Percentiles rank a stretch among this genome's conserved stretches.
phyloP scores from a whole-genome alignment of 2,888 invertebrate genomes.

The Calephelis perditalis region DNA sequence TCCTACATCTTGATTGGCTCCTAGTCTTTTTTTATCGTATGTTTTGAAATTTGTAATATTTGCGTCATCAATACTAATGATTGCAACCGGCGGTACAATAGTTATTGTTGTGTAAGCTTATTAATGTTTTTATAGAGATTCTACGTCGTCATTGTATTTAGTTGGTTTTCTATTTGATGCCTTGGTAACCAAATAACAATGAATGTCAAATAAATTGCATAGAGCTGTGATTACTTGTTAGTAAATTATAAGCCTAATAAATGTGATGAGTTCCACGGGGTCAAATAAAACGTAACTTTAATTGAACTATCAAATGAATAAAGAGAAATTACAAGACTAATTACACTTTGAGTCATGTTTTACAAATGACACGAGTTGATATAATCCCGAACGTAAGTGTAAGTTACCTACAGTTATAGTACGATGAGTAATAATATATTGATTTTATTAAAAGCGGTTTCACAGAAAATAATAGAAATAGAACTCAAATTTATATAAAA shows the following conservation, averaged over 20 bases:
- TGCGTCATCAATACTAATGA: constrained; percentile 77
- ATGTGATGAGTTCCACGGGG: constrained; percentile 28
- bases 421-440: too few relatives aligned
- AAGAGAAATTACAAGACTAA: constrained; percentile 4
- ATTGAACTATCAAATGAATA: constrained; percentile 21
- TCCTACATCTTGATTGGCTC: constrained; percentile 65
- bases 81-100: constrained; percentile 69
- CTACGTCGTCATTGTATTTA: constrained; percentile 73
- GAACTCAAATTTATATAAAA: too few relatives aligned
- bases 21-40: constrained; percentile 55
- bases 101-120: constrained; percentile 64
- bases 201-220: constrained; percentile 40
- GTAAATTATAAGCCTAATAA: constrained; percentile 38
- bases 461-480: too few relatives aligned
- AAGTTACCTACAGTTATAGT: too few relatives aligned
- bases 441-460: too few relatives aligned
- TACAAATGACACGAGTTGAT: too few relatives aligned
- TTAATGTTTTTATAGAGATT: constrained; percentile 50
- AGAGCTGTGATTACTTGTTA: constrained; percentile 31
- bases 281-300: constrained; percentile 30
- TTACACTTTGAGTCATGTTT: neutral
- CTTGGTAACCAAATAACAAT: constrained; percentile 57
- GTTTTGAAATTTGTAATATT: constrained; percentile 61
- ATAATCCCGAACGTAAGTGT: too few relatives aligned
- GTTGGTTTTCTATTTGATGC: constrained; percentile 56